These are phyloP conservation scores for Notarius lentiginosus DNA, from an alignment of 2,113 vertebrate genomes.

Conservation along the genomic window DNA sequence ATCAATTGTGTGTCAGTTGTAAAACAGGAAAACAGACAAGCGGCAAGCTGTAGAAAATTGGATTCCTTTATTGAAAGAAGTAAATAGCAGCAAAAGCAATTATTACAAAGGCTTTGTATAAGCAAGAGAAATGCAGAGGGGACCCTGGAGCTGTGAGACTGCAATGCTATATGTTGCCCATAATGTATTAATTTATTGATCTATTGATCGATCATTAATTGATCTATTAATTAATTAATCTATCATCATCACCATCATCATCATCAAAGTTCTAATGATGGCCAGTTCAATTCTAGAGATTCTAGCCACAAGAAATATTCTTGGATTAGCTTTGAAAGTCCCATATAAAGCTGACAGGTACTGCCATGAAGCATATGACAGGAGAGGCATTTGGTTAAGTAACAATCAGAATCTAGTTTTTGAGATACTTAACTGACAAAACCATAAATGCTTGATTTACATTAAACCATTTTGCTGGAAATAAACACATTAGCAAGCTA, in stretches of 20 bases:
- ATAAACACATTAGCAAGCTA: not conserved
- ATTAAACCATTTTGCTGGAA: not conserved
- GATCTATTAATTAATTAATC: too few species aligned
- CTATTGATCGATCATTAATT: not conserved
- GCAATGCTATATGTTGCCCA: not conserved
- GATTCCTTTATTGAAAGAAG: not conserved
- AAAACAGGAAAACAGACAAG: conserved; percentile 1
- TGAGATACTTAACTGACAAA: not conserved
- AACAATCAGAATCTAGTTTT: not conserved
- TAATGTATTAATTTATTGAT: not conserved
- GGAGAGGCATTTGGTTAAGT: not conserved
- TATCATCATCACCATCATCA: not conserved
- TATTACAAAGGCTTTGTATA: conserved; percentile 11
- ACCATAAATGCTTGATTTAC: not conserved
- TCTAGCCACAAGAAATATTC: not conserved
- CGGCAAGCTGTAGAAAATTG: not conserved
- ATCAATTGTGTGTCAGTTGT: not conserved
- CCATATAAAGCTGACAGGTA: not conserved
- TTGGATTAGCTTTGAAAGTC: not conserved
- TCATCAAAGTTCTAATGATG: not conserved
- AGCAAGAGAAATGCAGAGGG: not conserved
- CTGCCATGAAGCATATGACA: not conserved
- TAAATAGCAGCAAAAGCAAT: not conserved
- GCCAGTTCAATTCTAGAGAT: not conserved
- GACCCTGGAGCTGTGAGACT: not conserved